These are phyloP conservation scores for Tylochromis polylepis DNA, from an alignment of 2,113 vertebrate genomes.

Conservation along the genomic window DNA sequence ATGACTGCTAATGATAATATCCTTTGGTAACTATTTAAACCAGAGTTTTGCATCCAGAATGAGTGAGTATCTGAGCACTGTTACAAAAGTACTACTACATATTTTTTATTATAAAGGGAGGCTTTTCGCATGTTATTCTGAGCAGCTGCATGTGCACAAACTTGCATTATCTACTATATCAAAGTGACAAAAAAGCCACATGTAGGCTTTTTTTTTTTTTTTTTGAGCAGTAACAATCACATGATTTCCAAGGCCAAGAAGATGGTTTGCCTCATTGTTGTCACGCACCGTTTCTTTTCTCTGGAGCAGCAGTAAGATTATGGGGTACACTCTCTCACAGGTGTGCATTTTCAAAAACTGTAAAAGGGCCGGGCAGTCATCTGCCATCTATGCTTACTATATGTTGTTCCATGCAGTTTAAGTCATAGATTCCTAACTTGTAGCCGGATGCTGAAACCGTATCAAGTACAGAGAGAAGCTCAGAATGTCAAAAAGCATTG, in stretches of 20 bases:
- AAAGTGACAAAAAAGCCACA: background rate
- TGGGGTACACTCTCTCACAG: background rate
- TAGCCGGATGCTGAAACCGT: background rate
- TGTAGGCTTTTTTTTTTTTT: no score
- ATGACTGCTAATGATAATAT: constrained; percentile 30
- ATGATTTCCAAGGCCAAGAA: background rate
- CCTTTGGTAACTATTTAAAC: background rate
- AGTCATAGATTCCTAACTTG: background rate
- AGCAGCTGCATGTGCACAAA: background rate
- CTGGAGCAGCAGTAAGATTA: background rate
- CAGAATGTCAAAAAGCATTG: background rate
- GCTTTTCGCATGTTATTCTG: background rate
- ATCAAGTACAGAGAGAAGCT: background rate
- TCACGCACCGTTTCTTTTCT: background rate
- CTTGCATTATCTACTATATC: background rate
- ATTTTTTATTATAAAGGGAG: background rate
- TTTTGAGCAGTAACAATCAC: background rate
- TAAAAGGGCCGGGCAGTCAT: background rate
- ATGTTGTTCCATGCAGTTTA: accelerated
- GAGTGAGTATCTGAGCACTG: background rate
- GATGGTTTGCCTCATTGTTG: background rate
- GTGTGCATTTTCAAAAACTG: background rate
- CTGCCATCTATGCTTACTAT: background rate
- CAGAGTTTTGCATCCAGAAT: background rate
- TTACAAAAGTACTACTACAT: background rate